phyloP scores from a whole-genome alignment of 2,113 vertebrate genomes.

The Recurvirostra avosetta region DNA sequence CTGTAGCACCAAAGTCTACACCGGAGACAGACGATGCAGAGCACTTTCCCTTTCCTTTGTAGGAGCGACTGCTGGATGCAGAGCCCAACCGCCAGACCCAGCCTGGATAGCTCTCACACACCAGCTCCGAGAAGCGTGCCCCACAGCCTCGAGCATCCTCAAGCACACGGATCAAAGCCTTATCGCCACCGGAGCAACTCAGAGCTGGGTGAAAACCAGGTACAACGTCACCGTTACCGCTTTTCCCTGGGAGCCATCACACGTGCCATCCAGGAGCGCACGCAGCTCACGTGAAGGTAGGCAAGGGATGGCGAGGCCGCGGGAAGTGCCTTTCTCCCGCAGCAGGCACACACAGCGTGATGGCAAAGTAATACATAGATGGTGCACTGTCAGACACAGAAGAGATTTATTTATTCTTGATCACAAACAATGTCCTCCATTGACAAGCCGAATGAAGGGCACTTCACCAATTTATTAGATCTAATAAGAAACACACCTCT shows the following conservation, averaged over 20 bases:
- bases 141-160: neutral
- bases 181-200: neutral
- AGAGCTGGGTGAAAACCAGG: neutral
- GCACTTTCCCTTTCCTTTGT: neutral
- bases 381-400: neutral
- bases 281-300: neutral
- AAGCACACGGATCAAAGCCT: neutral
- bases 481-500: constrained; percentile 66
- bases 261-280: neutral
- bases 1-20: neutral
- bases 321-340: neutral
- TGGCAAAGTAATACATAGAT: neutral
- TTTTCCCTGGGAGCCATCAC: neutral
- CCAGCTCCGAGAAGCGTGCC: neutral
- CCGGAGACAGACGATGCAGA: no score
- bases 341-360: neutral
- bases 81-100: neutral
- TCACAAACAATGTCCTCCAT: constrained; percentile 62
- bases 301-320: neutral
- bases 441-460: constrained; percentile 68
- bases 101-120: rapidly evolving
- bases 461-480: constrained; percentile 70
- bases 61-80: neutral
- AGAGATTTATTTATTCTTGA: constrained; percentile 64
- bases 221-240: rapidly evolving